These are phyloP conservation scores for Ceratina japonica DNA, from an alignment of 1,140 invertebrate species.

Conservation along the genomic window DNA sequence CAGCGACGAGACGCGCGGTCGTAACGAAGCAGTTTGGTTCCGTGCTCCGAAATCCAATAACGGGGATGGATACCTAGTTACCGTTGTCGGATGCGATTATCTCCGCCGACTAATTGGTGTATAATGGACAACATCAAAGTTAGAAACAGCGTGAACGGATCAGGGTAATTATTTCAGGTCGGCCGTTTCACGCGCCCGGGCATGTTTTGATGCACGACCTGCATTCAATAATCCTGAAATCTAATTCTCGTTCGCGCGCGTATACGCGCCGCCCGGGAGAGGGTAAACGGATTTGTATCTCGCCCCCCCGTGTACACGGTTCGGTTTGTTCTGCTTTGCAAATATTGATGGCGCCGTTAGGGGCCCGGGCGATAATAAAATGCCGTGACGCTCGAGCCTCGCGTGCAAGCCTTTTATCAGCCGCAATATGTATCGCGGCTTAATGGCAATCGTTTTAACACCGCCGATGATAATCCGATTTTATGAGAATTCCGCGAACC, in stretches of 20 bases:
- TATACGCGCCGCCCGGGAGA: too few species aligned
- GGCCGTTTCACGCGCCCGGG: neutral
- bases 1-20: neutral
- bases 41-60: conserved; percentile 1
- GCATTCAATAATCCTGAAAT: conserved; percentile 38
- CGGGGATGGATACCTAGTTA: conserved; percentile 8
- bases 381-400: neutral
- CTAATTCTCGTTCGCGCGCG: conserved; percentile 8
- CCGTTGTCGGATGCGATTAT: conserved; percentile 23
- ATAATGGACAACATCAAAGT: conserved; percentile 37
- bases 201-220: conserved; percentile 28
- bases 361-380: neutral
- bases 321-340: conserved; percentile 25
- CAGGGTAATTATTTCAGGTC: conserved; percentile 20
- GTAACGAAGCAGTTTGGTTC: neutral
- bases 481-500: too few species aligned
- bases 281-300: conserved; percentile 33
- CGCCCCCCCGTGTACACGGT: neutral
- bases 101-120: conserved; percentile 19
- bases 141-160: conserved; percentile 20
- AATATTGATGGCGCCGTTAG: conserved; percentile 28
- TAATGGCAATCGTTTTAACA: conserved; percentile 5
- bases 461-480: neutral
- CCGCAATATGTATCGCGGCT: neutral
- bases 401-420: neutral